Percentiles rank a stretch among this genome's conserved stretches.
phyloP scores from a whole-genome alignment of 2,797 vertebrate genomes.

The Otolemur crassicaudatus region DNA sequence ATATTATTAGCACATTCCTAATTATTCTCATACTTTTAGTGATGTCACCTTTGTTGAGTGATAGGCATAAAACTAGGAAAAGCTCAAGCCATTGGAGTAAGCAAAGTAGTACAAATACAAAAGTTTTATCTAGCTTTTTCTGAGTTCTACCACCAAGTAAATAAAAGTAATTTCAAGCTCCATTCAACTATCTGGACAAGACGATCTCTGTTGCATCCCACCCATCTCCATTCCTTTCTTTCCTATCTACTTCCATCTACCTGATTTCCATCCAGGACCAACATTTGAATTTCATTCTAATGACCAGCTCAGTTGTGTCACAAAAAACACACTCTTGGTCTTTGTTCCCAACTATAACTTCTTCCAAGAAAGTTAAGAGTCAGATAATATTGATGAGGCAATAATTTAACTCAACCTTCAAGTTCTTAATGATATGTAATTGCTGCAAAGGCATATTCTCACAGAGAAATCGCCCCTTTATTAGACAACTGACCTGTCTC shows the following conservation, averaged over 20 bases:
- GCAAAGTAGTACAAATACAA: background rate
- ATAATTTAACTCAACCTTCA: background rate
- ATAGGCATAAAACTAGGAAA: background rate
- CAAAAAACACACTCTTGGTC: background rate
- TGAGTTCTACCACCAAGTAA: background rate
- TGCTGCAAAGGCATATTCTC: background rate
- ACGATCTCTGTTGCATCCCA: background rate
- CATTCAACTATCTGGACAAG: background rate
- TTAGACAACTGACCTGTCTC: background rate
- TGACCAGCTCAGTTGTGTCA: background rate
- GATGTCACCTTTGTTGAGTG: background rate
- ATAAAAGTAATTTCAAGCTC: constrained; percentile 15
- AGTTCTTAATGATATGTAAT: background rate
- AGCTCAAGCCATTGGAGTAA: background rate
- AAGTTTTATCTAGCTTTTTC: background rate
- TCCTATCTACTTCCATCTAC: background rate
- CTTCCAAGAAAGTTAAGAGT: constrained; percentile 5
- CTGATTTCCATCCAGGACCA: background rate
- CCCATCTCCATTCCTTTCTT: background rate
- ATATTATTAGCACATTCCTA: background rate
- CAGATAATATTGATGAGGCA: background rate
- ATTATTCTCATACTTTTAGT: background rate
- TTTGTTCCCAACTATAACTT: background rate
- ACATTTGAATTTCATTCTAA: background rate
- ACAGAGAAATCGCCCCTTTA: background rate